Percentiles rank a stretch among this genome's conserved stretches.
Conservation (phyloP, 2,888 invertebrate species). For the Caenorhabditis sp. region DNA sequence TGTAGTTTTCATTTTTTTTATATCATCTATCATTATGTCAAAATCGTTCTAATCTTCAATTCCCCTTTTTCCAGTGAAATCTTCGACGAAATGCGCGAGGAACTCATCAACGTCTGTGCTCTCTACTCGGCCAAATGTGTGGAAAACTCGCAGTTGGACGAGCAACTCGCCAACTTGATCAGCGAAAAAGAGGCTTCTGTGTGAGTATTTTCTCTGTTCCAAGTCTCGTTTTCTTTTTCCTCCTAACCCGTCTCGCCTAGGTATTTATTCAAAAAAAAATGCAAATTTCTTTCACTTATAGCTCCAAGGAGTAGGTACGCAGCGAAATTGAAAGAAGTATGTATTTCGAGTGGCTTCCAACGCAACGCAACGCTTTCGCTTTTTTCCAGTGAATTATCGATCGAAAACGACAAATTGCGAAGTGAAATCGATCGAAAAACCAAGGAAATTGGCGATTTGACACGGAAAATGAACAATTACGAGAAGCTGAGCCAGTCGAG, state of each 20-base stretch:
- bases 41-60: too few relatives aligned
- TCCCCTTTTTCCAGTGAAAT: constrained; percentile 53
- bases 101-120: constrained; percentile 77
- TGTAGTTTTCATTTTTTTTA: too few relatives aligned
- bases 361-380: constrained; percentile 19
- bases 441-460: constrained; percentile 62
- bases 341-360: too few relatives aligned
- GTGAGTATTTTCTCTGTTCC: constrained; percentile 49
- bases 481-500: constrained; percentile 59
- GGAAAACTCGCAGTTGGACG: constrained; percentile 82
- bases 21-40: too few relatives aligned
- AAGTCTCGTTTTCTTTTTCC: not conserved
- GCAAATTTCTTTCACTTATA: too few relatives aligned
- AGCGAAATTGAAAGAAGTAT: too few relatives aligned
- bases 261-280: too few relatives aligned
- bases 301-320: too few relatives aligned
- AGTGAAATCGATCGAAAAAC: constrained; percentile 62
- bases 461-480: constrained; percentile 56
- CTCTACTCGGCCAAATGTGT: constrained; percentile 82
- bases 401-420: constrained; percentile 64
- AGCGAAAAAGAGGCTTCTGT: constrained; percentile 59
- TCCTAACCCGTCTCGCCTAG: too few relatives aligned
- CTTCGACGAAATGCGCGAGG: constrained; percentile 78
- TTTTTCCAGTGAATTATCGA: constrained; percentile 59
- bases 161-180: constrained; percentile 69